Percentiles rank a stretch among this genome's conserved stretches.
These are phyloP conservation scores for Glyphotaelius pellucidus DNA, from an alignment of 2,888 invertebrate species.

Conservation along the genomic window DNA sequence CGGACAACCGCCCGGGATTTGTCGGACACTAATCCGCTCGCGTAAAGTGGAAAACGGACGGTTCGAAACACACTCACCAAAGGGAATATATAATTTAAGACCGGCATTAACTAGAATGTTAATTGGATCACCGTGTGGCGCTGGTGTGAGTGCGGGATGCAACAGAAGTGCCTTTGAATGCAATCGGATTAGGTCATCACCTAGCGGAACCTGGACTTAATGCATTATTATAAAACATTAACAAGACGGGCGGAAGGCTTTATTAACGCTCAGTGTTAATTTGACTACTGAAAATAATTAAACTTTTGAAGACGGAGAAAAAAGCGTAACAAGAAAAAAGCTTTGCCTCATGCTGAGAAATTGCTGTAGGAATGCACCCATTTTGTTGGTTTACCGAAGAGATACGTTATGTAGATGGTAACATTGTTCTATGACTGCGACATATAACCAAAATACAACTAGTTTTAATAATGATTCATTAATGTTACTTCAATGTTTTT, in stretches of 20 bases:
- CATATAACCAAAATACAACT: too few relatives aligned
- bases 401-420: too few relatives aligned
- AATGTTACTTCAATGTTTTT: too few relatives aligned
- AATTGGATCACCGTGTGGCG: conserved; percentile 45
- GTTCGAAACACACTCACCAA: conserved; percentile 29
- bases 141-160: conserved; percentile 10
- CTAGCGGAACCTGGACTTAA: conserved; percentile 14
- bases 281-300: not conserved
- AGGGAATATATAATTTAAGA: conserved; percentile 44
- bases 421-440: too few relatives aligned
- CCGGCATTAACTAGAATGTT: conserved; percentile 52
- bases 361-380: too few relatives aligned
- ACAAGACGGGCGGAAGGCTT: not conserved
- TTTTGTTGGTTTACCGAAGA: too few relatives aligned
- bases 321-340: not conserved
- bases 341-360: not conserved
- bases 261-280: not conserved
- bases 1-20: conserved; percentile 51
- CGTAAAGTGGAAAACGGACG: conserved; percentile 52
- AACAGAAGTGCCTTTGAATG: conserved; percentile 24
- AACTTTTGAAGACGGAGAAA: not conserved
- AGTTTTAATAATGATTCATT: too few relatives aligned
- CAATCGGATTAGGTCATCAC: conserved; percentile 43
- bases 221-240: conserved; percentile 2
- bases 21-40: conserved; percentile 55